Evolutionary conservation across 2,797 vertebrate species (phyloP).

Genomic region (Myotis myotis): DNA sequence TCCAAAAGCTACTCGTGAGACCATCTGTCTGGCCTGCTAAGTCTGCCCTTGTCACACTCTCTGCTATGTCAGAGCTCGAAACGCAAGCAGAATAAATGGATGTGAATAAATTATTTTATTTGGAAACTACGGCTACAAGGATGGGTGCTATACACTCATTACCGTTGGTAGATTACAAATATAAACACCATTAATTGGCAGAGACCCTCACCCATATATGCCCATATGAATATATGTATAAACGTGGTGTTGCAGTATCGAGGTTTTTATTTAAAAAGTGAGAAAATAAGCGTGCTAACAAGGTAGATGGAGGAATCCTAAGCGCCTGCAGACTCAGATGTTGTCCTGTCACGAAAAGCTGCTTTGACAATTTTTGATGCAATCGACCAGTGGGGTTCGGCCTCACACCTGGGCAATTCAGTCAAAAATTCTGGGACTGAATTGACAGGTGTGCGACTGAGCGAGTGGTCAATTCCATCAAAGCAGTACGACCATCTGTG

Average conservation of each 20-base stretch:
- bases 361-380: conserved; percentile 40
- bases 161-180: not conserved
- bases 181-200: not conserved
- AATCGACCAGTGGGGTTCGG: not conserved
- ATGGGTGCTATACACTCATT: not conserved
- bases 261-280: not conserved
- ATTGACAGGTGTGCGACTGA: conserved; percentile 60
- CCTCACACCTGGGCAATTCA: conserved; percentile 62
- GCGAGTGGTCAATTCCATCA: conserved; percentile 38
- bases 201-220: not conserved
- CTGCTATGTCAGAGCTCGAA: not conserved
- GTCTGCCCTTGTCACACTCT: not conserved
- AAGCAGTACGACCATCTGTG: conserved; percentile 55
- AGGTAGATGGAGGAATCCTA: not conserved
- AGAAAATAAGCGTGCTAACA: not conserved
- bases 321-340: not conserved
- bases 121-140: not conserved
- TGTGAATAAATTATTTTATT: not conserved
- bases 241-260: not conserved
- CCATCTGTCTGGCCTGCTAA: not conserved
- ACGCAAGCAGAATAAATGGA: not conserved
- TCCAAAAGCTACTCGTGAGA: not conserved
- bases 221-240: not conserved
- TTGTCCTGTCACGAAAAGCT: not conserved
- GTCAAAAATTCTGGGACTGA: conserved; percentile 61